These are phyloP conservation scores for Drosophila ustulata DNA, from an alignment of 2,888 invertebrate species.

Conservation along the genomic window DNA sequence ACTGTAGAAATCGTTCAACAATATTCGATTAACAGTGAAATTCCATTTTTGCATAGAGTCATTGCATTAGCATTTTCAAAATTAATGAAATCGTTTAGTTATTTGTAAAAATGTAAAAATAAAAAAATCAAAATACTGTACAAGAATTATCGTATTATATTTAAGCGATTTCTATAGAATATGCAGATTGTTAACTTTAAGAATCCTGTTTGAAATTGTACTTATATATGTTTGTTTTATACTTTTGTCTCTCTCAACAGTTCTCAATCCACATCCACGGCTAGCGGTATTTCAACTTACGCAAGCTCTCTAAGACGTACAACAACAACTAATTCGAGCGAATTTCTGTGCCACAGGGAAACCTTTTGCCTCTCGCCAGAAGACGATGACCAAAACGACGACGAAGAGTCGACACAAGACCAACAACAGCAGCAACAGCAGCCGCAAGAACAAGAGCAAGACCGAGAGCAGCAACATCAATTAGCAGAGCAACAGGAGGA, in stretches of 20 bases:
- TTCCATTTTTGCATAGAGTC: constrained; percentile 12
- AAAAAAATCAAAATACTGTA: not conserved
- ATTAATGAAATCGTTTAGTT: constrained; percentile 5
- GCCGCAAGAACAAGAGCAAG: constrained; percentile 36
- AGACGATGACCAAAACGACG: constrained; percentile 74
- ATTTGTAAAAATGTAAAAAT: not conserved
- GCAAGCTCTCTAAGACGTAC: constrained; percentile 84
- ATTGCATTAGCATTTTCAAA: constrained; percentile 9
- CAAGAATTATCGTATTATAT: not conserved
- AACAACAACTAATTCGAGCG: constrained; percentile 84
- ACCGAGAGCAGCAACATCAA: constrained; percentile 26
- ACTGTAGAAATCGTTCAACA: constrained; percentile 26
- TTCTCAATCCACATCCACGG: constrained; percentile 84
- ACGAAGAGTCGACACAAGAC: constrained; percentile 48
- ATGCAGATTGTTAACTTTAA: constrained; percentile 9
- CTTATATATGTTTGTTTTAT: not conserved
- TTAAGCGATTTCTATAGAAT: constrained; percentile 22
- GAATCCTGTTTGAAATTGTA: not conserved
- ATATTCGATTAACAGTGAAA: not conserved
- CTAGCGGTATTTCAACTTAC: constrained; percentile 85
- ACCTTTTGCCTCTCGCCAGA: constrained; percentile 84
- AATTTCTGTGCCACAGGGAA: constrained; percentile 85
- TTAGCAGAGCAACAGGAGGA: constrained; percentile 10
- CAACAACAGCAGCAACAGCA: constrained; percentile 28
- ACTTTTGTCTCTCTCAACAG: constrained; percentile 56